Percentiles rank a stretch among this genome's conserved stretches.
Evolutionary conservation across 2,113 vertebrate genomes (phyloP).

Genomic region (human): DNA sequence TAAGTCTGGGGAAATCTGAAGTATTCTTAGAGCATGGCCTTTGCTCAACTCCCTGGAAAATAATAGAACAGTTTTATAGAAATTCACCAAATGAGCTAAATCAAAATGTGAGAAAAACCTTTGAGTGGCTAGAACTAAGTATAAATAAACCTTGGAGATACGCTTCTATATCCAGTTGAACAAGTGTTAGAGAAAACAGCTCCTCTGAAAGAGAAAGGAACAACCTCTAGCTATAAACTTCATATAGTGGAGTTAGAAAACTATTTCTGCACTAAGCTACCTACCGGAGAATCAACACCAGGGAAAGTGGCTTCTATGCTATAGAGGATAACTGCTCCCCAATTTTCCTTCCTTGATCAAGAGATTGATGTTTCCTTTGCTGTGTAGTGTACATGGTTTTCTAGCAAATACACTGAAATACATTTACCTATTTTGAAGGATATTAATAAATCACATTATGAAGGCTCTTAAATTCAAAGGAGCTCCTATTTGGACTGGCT

Average conservation of each 20-base stretch:
- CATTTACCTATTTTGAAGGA: background rate
- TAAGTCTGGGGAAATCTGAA: background rate
- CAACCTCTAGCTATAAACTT: background rate
- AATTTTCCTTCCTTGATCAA: background rate
- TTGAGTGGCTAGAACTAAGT: background rate
- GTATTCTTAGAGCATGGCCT: background rate
- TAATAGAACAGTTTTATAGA: background rate
- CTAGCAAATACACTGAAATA: slow-evolving; percentile 11
- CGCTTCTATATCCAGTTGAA: background rate
- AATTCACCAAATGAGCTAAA: slow-evolving; percentile 3
- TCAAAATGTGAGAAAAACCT: slow-evolving; percentile 22
- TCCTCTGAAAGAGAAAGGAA: background rate
- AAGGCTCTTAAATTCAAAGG: background rate
- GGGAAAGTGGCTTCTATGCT: background rate
- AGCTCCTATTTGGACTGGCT: background rate
- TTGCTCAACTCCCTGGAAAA: background rate
- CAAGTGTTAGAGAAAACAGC: background rate
- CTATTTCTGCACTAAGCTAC: background rate
- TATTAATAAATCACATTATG: background rate
- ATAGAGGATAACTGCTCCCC: background rate
- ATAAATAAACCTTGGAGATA: background rate
- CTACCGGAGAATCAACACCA: background rate
- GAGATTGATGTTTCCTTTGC: background rate
- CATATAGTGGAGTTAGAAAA: background rate
- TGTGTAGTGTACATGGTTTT: background rate